phyloP scores from a whole-genome alignment of 2,113 vertebrate genomes.

The Hippolais icterina region DNA sequence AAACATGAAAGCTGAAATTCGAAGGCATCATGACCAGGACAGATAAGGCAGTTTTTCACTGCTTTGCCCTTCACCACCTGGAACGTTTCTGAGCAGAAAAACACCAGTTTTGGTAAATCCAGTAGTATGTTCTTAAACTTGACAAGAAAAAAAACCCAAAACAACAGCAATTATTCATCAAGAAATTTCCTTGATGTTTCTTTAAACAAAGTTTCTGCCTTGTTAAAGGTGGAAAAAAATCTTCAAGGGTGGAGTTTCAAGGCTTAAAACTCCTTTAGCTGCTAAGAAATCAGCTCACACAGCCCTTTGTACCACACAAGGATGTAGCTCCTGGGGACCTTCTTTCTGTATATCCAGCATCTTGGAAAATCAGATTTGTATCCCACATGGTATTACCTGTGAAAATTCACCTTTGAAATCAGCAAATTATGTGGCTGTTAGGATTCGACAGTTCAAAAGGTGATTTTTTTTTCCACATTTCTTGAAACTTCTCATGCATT shows the following conservation, averaged over 20 bases:
- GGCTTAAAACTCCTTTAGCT: background rate
- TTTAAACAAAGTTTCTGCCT: background rate
- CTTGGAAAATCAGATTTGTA: background rate
- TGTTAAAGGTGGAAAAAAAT: background rate
- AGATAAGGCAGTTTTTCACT: background rate
- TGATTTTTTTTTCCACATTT: background rate
- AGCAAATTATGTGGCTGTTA: background rate
- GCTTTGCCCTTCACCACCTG: rapidly evolving
- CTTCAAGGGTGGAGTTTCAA: background rate
- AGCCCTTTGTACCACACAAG: background rate
- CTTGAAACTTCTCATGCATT: constrained; percentile 34
- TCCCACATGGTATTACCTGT: background rate
- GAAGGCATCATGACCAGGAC: background rate
- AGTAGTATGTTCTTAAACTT: background rate
- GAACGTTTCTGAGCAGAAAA: background rate
- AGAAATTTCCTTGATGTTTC: background rate
- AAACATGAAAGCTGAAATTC: background rate
- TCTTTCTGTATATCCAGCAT: background rate
- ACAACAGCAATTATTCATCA: background rate
- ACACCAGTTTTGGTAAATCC: background rate
- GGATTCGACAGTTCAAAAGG: constrained; percentile 28
- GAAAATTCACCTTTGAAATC: constrained; percentile 10
- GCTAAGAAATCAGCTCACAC: background rate
- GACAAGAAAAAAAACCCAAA: background rate
- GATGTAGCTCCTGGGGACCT: background rate